phyloP scores from a whole-genome alignment of 2,113 vertebrate genomes.

The Sclerurus mexicanus region DNA sequence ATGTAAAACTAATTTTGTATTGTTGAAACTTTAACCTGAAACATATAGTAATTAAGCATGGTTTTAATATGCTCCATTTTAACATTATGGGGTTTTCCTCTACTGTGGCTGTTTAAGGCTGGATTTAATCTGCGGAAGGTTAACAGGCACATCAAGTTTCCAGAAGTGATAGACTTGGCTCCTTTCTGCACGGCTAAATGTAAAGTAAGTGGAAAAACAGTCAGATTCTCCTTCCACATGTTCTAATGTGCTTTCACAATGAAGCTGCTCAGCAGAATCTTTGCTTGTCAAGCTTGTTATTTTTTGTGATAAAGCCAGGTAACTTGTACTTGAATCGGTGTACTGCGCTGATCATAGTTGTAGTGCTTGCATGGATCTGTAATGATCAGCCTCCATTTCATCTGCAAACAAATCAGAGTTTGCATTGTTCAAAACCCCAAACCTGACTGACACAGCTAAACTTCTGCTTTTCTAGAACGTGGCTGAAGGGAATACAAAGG shows the following conservation, averaged over 20 bases:
- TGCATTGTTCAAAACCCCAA: neutral
- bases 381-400: neutral
- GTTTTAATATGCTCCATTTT: neutral
- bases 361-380: neutral
- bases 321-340: neutral
- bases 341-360: fast-evolving
- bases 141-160: slow-evolving; percentile 90
- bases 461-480: slow-evolving; percentile 74
- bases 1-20: neutral
- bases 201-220: slow-evolving; percentile 81
- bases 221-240: neutral
- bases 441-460: neutral
- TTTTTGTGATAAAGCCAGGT: neutral
- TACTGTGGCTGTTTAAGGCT: slow-evolving; percentile 72
- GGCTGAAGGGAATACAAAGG: slow-evolving; percentile 73
- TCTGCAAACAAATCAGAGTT: neutral
- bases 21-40: neutral
- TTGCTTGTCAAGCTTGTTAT: neutral
- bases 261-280: neutral
- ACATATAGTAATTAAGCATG: neutral
- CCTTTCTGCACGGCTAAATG: slow-evolving; percentile 90
- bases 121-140: slow-evolving; percentile 92
- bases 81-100: neutral
- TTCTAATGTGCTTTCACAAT: neutral
- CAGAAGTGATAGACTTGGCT: slow-evolving; percentile 89